Evolutionary conservation across 2,113 vertebrate genomes (phyloP), one percentile per base, ranked within the genome.

Genomic region (Astur gentilis): DNA sequence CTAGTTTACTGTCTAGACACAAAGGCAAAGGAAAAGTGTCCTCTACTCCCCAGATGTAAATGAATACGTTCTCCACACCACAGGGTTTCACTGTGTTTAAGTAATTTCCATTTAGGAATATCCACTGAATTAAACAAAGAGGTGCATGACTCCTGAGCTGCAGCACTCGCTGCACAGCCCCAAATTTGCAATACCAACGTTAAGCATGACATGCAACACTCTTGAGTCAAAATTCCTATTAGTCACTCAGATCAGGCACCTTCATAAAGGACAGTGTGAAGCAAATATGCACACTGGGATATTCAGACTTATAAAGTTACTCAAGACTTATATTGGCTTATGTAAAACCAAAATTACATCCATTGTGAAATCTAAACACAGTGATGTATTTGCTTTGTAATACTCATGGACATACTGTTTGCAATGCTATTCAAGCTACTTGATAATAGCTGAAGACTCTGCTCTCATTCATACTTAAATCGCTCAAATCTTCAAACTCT

Each of bases 241-340:
- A 50, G 87, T 58, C 44, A 62, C 44, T 49, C 72, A 36, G 42
- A 21, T 58, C 70, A 58, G 78, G 77, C 71, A 62, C 94, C 96
- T 97, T 96, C 95, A 62, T 58, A 89, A 95, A 92, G 96, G 94
- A 76, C 94, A 96, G 96, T 72, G 91, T 14, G 23, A 96, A 96
- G 87, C 92, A 96, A 97, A 97, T 85, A 50, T 8, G 20, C 70
- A 76, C 69, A 38, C 25, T 64, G 77, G 61, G 25, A 29, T 87
- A 76, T 45, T 92, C 57, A 89, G 70, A 76, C 6, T 58, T 31
- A 10, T 0, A 38, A 60, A 78, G 83, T 31, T 77, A 76, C 38
- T 76, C 32, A 12, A 25, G 66, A 54, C 50, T 83, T 70, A 27
- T 8, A 47, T 5, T 66, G 62, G 54, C 71, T 84, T 38, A 62